phyloP scores from a whole-genome alignment of 2,797 vertebrate species.

The Paedocypris micromegethes region DNA sequence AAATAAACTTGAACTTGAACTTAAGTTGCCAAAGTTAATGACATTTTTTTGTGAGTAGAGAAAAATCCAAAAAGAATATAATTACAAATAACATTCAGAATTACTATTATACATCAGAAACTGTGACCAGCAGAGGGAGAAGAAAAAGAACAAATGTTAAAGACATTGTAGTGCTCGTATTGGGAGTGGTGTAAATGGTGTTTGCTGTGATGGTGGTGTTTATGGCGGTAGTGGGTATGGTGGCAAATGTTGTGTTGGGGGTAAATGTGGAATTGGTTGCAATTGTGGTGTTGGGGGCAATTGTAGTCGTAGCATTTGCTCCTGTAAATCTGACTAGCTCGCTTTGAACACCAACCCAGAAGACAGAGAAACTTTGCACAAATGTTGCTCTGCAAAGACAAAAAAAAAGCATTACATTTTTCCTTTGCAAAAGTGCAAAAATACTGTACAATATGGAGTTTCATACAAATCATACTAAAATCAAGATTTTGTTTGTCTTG shows the following conservation, averaged over 20 bases:
- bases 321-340: not conserved
- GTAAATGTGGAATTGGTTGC: not conserved
- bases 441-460: no score
- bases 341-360: conserved; percentile 27
- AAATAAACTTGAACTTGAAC: no score
- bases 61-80: no score
- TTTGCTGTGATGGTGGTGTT: not conserved
- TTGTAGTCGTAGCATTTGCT: not conserved
- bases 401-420: not conserved
- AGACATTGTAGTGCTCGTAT: not conserved
- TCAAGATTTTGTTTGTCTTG: no score
- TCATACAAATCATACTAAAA: no score
- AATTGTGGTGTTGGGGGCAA: not conserved
- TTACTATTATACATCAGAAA: not conserved
- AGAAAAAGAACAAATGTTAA: not conserved
- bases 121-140: conserved; percentile 2
- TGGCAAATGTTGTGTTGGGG: not conserved
- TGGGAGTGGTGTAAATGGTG: not conserved
- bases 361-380: not conserved
- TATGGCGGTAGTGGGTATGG: not conserved
- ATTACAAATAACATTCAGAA: no score
- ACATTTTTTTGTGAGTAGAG: no score
- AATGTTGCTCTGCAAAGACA: conserved; percentile 28
- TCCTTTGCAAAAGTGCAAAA: not conserved
- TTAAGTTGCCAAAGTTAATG: no score